phyloP scores from a whole-genome alignment of 2,888 invertebrate species.

The Caenorhabditis virilis region DNA sequence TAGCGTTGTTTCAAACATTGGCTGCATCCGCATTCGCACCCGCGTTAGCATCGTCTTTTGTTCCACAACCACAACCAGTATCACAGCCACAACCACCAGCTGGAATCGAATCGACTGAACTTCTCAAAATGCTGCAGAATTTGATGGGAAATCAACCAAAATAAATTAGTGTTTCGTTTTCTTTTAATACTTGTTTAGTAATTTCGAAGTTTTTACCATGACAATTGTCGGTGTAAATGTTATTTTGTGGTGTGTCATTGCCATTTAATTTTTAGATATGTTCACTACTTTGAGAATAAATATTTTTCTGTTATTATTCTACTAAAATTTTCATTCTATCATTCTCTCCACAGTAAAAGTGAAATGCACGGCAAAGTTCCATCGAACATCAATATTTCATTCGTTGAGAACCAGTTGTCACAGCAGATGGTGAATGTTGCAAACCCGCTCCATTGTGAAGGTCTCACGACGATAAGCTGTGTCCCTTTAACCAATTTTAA shows the following conservation, averaged over 20 bases:
- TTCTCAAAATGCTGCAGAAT: constrained; percentile 15
- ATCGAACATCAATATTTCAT: too few relatives aligned
- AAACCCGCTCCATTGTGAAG: constrained; percentile 16
- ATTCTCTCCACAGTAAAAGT: too few relatives aligned
- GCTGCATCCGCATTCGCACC: neutral
- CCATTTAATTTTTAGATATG: too few relatives aligned
- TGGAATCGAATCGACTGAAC: constrained; percentile 12
- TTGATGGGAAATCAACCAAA: constrained; percentile 20
- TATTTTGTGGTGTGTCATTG: too few relatives aligned
- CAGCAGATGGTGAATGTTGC: neutral
- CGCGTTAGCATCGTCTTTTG: constrained; percentile 1
- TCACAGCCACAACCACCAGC: neutral
- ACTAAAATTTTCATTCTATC: too few relatives aligned
- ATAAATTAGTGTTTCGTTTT: constrained; percentile 8
- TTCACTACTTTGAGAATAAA: too few relatives aligned
- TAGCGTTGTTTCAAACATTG: constrained; percentile 22
- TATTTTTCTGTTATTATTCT: too few relatives aligned
- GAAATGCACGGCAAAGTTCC: too few relatives aligned
- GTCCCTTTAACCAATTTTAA: constrained; percentile 25
- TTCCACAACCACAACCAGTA: constrained; percentile 8
- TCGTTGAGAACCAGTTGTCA: too few relatives aligned
- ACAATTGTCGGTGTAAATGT: too few relatives aligned
- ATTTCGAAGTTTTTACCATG: too few relatives aligned
- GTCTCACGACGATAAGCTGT: constrained; percentile 28
- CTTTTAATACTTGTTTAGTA: neutral